Base-by-base conservation (phyloP, 2,797 vertebrate genomes). In the Anguilla marmorata region DNA sequence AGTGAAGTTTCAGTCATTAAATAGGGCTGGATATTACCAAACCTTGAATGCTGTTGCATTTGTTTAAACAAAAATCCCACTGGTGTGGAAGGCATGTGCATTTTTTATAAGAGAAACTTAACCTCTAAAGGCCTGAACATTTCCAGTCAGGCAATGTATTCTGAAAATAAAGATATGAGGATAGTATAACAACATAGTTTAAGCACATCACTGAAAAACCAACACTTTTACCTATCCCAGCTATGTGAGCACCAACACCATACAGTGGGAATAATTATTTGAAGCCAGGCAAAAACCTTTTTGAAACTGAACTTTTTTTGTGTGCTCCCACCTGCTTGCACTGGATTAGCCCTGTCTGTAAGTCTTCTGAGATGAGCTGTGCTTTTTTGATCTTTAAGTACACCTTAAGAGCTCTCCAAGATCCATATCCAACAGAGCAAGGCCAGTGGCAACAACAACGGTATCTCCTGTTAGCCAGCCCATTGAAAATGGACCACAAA, bases 391-490 rank as follows among this genome's bases (percentile, higher is more conserved):
- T 79, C 74, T 76, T 76, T 79, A 41, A 79, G 74, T 79, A 1
- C 33, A 79, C 74, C 16, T 45, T 45, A 41, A 79, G 37, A 79
- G 79, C 21, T 48, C 45, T 82, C 79, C 79, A 50, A 48, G 79
- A 82, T 50, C 45, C 79, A 82, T 82, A 50, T 82, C 79, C n/a
- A 82, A 50, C 19, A 50, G 79, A 82, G 79, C 79, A 50, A 82
- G 79, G 79, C 45, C 79, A 82, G 41, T 9, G 24, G 45, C 24
- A n/a, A 11, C 41, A n/a, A 6, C 50, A n/a, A 50, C 9, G 21
- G 41, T n/a, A 7, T 50, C 79, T n/a, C 24, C 41, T 12, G 45
- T 7, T 50, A 82, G 79, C 45, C 37, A 19, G 37, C 45, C 45
- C 6, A 12, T 50, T 82, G 45, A 82, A 82, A 82, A 2, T 48